A percentile compares a stretch with the other conserved stretches of the same genome.
Evolutionary conservation across 2,888 invertebrate species (phyloP).

Genomic region (Pseudococcus longispinus): DNA sequence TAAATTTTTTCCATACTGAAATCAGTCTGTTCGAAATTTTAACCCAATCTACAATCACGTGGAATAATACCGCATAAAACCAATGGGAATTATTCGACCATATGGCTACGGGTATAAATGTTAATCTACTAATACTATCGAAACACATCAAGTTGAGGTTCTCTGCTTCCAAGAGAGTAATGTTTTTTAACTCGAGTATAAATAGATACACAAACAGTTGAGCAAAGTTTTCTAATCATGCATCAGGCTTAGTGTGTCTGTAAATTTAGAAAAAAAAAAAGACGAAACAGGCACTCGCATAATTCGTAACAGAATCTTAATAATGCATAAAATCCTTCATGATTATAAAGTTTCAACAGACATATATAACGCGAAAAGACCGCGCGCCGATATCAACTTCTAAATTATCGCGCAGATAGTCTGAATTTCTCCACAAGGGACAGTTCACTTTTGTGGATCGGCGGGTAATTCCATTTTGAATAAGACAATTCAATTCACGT

Average conservation of each 20-base stretch:
- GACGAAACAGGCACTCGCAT: background rate
- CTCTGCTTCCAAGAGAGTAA: background rate
- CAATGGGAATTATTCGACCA: background rate
- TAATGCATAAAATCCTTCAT: constrained; percentile 30
- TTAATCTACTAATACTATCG: background rate
- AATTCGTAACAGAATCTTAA: constrained; percentile 32
- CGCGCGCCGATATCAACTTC: constrained; percentile 15
- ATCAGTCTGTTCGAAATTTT: too few relatives aligned
- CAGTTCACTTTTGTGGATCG: background rate
- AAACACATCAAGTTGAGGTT: background rate
- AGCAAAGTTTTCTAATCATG: constrained; percentile 11
- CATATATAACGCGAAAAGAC: constrained; percentile 29
- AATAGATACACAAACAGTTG: background rate
- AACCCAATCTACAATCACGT: too few relatives aligned
- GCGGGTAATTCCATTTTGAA: constrained; percentile 38
- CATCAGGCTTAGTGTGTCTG: background rate
- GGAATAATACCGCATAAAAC: background rate
- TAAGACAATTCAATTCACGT: constrained; percentile 46
- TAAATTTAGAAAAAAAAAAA: background rate
- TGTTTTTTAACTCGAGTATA: background rate
- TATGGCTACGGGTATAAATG: background rate
- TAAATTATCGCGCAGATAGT: constrained; percentile 17
- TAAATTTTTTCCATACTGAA: too few relatives aligned
- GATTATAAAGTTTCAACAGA: constrained; percentile 35
- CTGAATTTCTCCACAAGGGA: constrained; percentile 20